phyloP scores from a whole-genome alignment of 1,140 invertebrate species.

The Drosophila sp. region DNA sequence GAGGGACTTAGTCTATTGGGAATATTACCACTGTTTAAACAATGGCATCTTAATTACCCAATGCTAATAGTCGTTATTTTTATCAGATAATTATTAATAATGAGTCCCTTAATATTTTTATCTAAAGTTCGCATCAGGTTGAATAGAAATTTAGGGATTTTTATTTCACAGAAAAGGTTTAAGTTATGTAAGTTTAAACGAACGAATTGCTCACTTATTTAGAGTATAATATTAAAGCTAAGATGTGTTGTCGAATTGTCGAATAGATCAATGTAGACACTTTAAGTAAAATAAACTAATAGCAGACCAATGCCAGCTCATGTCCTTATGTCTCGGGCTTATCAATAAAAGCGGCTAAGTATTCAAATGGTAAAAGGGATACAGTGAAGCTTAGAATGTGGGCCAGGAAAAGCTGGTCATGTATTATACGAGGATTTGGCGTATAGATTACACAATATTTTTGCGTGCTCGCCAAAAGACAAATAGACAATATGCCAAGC shows the following conservation, averaged over 20 bases:
- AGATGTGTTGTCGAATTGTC: not conserved
- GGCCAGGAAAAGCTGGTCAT: slow-evolving; percentile 21
- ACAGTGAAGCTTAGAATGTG: slow-evolving; percentile 21
- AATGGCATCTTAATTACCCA: slow-evolving; percentile 66
- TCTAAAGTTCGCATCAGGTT: not conserved
- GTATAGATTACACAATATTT: slow-evolving; percentile 15
- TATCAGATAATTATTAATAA: slow-evolving; percentile 19
- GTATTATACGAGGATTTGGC: slow-evolving; percentile 43
- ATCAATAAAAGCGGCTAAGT: slow-evolving; percentile 29
- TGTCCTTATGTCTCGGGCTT: slow-evolving; percentile 15
- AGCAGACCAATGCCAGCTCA: slow-evolving; percentile 9
- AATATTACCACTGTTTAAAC: slow-evolving; percentile 42
- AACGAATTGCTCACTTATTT: no score
- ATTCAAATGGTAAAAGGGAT: not conserved
- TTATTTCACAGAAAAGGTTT: no score
- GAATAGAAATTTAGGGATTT: not conserved
- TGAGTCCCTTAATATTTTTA: no score
- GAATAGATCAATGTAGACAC: no score
- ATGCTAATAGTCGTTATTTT: slow-evolving; percentile 27
- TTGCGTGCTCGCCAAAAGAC: slow-evolving; percentile 18
- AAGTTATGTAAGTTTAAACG: not conserved
- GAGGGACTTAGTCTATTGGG: slow-evolving; percentile 47
- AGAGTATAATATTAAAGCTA: no score
- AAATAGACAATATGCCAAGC: slow-evolving; percentile 25
- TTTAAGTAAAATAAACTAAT: not conserved